Base-by-base conservation (phyloP, 2,888 invertebrate genomes). In the Scelioninae gen. 2 region DNA sequence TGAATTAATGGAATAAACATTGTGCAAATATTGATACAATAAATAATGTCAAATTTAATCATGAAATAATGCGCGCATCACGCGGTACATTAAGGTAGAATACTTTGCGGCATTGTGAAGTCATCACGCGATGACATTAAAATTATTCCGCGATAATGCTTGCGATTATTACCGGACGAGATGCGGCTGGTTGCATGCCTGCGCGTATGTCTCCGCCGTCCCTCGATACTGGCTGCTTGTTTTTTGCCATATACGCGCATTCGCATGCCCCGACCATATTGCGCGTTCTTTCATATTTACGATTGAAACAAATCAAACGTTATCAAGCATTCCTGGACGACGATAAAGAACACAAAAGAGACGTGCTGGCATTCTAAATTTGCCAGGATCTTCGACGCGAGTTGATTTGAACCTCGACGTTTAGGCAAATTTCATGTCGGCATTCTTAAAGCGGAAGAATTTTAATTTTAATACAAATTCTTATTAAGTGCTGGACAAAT, bases 221-320 rank as follows among this genome's bases (percentile, higher is more conserved):
- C 19, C 31, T 52, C 67, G 64, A 57, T 65, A 55, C 58, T 16
- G 41, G 37, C 63, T 46, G 45, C 41, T 64, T 52, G 50, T 33
- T 68, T 73, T 73, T 70, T 60, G 43, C 63, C 68, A 3, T 3
- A 48, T 48, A 43, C 33, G 35, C 50, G 60, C 43, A 52, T 58
- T 61, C 57, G 50, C 53, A 73, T 74, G 68, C 53, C 43, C 60
- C 50, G 52, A 37, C 74, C 78, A 80, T 81, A 82, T 82, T 81
- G 78, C 80, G 78, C 74, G 75, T 67, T 75, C 77, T 68, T 45
- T 72, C 74, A 78, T 81, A 85, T 85, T 86, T 86, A 85, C 82
- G 86, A 85, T 84, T 85, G 83, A 85, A 85, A 86, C 85, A 86
- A 86, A 85, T 85, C 86, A 85, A 86, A 85, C 79, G 82, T 86